Base-by-base conservation (phyloP, 2,888 invertebrate species). In the Watsonalla binaria region DNA sequence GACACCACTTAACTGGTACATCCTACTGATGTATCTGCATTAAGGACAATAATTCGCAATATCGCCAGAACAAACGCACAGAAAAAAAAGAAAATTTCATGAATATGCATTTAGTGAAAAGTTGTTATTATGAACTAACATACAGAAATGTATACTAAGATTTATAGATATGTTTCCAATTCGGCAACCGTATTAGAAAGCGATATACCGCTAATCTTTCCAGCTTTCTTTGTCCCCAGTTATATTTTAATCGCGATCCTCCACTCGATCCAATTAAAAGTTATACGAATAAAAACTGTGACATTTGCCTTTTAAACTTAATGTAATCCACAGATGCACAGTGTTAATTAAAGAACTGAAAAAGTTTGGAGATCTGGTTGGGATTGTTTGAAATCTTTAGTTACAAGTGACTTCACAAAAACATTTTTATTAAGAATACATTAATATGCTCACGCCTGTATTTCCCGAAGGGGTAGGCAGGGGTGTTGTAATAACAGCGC, bases 161-260 rank as follows among this genome's bases (percentile, higher is more conserved):
- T 6, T 0, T 15, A 54, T 49, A 37, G 46, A 45, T 2, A 8
- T 47, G 54, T 46, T 55, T 55, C 60, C 13, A 66, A 65, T 53
- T 11, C 59, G 35, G 9, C 33, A 37, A 57, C 62, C 53, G 11
- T 46, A 65, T 24, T 51, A 33, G 24, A 52, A 58, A 39, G 11
- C 48, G 35, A 61, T 57, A 62, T 59, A 77, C 80, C 79, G 72
- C 81, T 79, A 82, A 85, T 83, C 81, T 84, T 80, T 77, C 72
- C 68, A 65, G 70, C 70, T 70, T 77, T 75, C 81, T 82, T 80
- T 81, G 80, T 82, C 79, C 78, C 75, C 72, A 61, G 80, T 80
- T 80, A 84, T 85, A 84, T 83, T 85, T 85, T 85, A 86, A 84
- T 86, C 84, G 82, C 80, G 75, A 62, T 65, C 63, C 74, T 68